phyloP scores from a whole-genome alignment of 2,113 vertebrate species.

The Paedocypris sp. region DNA sequence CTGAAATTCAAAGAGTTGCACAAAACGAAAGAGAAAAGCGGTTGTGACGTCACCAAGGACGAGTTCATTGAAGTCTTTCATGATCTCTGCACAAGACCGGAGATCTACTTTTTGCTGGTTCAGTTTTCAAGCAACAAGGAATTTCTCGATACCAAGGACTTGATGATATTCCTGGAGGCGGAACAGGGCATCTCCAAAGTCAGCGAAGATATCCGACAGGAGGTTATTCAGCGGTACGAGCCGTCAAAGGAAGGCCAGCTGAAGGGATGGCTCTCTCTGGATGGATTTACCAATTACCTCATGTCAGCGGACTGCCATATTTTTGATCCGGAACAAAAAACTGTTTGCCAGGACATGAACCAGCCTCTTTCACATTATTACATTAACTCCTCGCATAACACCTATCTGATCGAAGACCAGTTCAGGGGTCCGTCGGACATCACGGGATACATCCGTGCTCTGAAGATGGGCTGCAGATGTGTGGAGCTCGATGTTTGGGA shows the following conservation, averaged over 20 bases:
- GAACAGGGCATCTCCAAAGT: constrained; percentile 94
- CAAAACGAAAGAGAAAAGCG: constrained; percentile 79
- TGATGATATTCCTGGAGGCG: constrained; percentile 97
- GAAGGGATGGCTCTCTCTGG: constrained; percentile 87
- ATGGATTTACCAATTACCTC: constrained; percentile 94
- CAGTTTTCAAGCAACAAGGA: constrained; percentile 99
- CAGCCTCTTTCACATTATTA: constrained; percentile 95
- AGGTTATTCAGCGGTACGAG: constrained; percentile 87
- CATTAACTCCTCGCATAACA: constrained; percentile 95
- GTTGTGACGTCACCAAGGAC: constrained; percentile 76
- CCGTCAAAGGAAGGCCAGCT: constrained; percentile 85
- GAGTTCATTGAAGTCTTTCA: constrained; percentile 98
- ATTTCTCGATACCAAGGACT: constrained; percentile 90
- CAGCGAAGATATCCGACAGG: constrained; percentile 86
- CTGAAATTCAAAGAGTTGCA: constrained; percentile 95
- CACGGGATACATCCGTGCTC: constrained; percentile 90
- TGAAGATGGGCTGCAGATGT: constrained; percentile 95
- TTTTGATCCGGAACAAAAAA: constrained; percentile 95
- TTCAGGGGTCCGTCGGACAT: constrained; percentile 96
- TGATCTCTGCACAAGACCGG: constrained; percentile 92
- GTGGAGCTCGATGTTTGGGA: constrained; percentile 96
- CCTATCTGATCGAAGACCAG: constrained; percentile 96
- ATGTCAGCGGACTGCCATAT: constrained; percentile 92
- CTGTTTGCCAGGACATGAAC: constrained; percentile 92
- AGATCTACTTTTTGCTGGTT: constrained; percentile 96